Conservation (phyloP, 2,113 vertebrate genomes). For the Tautogolabrus adspersus region DNA sequence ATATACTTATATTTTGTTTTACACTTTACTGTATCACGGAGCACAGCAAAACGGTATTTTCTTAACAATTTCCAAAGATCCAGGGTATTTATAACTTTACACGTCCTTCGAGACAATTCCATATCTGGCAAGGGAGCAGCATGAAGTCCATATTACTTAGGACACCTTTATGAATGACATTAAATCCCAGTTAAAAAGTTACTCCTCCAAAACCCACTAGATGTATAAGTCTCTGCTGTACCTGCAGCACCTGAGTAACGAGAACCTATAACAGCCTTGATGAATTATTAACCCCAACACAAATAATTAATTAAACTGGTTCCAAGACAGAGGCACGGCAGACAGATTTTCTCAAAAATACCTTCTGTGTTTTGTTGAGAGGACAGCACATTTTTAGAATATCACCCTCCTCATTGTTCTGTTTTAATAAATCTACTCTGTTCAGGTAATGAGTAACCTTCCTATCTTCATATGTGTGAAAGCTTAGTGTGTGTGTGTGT, state of each 20-base stretch:
- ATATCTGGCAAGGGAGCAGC: background rate
- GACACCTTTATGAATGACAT: too few species aligned
- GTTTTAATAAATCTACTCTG: too few species aligned
- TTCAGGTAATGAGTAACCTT: too few species aligned
- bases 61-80: too few species aligned
- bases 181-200: too few species aligned
- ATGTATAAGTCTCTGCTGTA: background rate
- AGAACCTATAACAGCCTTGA: conserved; percentile 52
- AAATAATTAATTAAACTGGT: conserved; percentile 72
- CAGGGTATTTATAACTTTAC: background rate
- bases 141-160: too few species aligned
- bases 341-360: conserved; percentile 32
- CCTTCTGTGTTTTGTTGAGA: background rate
- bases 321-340: conserved; percentile 17
- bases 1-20: background rate
- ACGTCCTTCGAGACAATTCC: background rate
- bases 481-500: too few species aligned
- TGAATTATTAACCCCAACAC: conserved; percentile 69
- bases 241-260: conserved; percentile 47
- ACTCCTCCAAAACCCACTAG: too few species aligned
- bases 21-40: background rate
- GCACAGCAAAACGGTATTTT: background rate
- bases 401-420: conserved; percentile 3
- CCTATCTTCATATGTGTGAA: too few species aligned
- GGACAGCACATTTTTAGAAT: background rate